phyloP scores from a whole-genome alignment of 2,113 vertebrate species.

The Tichodroma muraria region DNA sequence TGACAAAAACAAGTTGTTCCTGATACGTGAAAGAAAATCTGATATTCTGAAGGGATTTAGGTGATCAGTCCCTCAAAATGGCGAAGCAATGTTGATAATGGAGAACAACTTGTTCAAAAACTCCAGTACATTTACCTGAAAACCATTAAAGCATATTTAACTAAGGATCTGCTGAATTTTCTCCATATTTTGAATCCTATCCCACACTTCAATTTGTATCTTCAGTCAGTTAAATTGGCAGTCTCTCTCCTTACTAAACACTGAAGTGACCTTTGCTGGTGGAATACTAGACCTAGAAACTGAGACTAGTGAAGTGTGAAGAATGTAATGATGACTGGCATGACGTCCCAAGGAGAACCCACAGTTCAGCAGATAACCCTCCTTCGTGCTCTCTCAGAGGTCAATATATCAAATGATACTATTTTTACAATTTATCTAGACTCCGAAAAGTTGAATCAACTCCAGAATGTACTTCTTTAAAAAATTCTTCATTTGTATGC shows the following conservation, averaged over 20 bases:
- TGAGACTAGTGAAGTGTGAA: background rate
- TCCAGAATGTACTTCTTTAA: background rate
- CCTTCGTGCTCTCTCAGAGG: background rate
- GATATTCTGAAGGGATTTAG: background rate
- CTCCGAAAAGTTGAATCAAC: background rate
- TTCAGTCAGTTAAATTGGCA: slow-evolving; percentile 15
- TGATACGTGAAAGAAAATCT: background rate
- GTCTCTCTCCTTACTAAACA: background rate
- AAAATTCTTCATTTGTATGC: background rate
- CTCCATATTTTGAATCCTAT: background rate
- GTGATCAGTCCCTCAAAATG: slow-evolving; percentile 27
- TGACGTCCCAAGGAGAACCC: background rate
- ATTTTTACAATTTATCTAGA: background rate
- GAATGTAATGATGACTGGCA: slow-evolving; percentile 12
- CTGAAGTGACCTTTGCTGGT: background rate
- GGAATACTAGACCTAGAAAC: background rate
- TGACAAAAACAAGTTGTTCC: slow-evolving; percentile 30
- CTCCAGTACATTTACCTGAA: background rate
- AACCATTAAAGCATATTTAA: slow-evolving; percentile 12
- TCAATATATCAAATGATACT: background rate
- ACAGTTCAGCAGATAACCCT: background rate
- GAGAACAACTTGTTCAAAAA: slow-evolving; percentile 3
- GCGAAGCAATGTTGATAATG: background rate
- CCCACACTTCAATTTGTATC: slow-evolving; percentile 1
- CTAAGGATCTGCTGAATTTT: slow-evolving; percentile 1